These are phyloP conservation scores for Campylorhamphus procurvoides DNA, from an alignment of 2,113 vertebrate species.

Conservation along the genomic window DNA sequence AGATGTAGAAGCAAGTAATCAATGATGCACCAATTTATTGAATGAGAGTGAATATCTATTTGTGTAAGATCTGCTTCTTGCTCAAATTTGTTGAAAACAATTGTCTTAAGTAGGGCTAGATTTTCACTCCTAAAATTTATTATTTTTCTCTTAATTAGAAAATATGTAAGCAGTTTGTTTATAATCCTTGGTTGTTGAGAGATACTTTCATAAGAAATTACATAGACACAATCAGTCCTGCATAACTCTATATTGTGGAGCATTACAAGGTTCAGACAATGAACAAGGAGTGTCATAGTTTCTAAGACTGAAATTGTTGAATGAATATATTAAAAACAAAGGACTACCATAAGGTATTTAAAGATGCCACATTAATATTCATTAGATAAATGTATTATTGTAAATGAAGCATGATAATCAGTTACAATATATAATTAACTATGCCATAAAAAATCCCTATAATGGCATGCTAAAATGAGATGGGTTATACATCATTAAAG, in stretches of 20 bases:
- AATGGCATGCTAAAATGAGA: background rate
- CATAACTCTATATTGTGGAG: background rate
- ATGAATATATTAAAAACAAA: constrained; percentile 25
- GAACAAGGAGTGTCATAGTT: background rate
- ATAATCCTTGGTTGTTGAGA: background rate
- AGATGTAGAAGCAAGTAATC: background rate
- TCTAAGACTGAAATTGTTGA: background rate
- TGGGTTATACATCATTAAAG: constrained; percentile 9
- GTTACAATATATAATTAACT: constrained; percentile 49
- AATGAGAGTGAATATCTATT: background rate
- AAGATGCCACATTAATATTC: constrained; percentile 22
- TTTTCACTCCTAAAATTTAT: background rate
- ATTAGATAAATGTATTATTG: constrained; percentile 45
- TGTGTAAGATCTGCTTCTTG: background rate
- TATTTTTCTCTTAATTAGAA: background rate
- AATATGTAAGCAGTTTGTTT: background rate
- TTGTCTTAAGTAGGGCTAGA: background rate
- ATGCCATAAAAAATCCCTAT: constrained; percentile 9
- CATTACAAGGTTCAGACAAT: background rate
- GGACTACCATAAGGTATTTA: background rate
- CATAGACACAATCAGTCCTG: background rate
- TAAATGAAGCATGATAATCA: constrained; percentile 36
- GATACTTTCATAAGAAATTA: background rate
- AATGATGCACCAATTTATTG: background rate
- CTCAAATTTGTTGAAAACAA: background rate